Percentiles rank a stretch among this genome's conserved stretches.
Evolutionary conservation across 1,140 invertebrate species (phyloP).

Genomic region (Caenorhabditis latens): DNA sequence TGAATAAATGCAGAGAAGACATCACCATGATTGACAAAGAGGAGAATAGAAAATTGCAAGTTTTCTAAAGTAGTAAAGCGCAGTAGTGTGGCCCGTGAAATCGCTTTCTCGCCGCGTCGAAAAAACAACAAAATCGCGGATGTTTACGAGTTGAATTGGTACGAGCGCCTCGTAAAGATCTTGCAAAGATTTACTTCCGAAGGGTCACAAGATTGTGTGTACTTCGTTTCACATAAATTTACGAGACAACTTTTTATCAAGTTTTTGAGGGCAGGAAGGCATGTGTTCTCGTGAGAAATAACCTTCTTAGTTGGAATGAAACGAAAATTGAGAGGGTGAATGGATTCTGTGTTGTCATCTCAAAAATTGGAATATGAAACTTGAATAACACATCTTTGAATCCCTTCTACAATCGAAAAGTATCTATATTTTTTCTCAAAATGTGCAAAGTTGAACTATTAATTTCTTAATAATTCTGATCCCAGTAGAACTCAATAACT

Average conservation of each 20-base stretch:
- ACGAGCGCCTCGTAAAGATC: constrained; percentile 32
- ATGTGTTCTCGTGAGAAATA: too few relatives aligned
- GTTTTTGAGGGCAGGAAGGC: neutral
- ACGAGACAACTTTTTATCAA: neutral
- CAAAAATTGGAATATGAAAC: too few relatives aligned
- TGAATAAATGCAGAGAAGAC: too few relatives aligned
- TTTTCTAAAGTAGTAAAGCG: neutral
- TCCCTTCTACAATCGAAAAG: too few relatives aligned
- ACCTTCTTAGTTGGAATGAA: too few relatives aligned
- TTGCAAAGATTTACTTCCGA: constrained; percentile 48
- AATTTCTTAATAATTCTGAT: too few relatives aligned
- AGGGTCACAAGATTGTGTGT: constrained; percentile 9
- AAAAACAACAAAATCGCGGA: constrained; percentile 35
- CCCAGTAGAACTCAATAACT: too few relatives aligned
- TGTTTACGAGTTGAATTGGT: constrained; percentile 45
- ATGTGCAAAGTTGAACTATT: too few relatives aligned
- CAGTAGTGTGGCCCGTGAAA: constrained; percentile 18
- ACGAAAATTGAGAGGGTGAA: too few relatives aligned
- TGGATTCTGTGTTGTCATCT: too few relatives aligned
- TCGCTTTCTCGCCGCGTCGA: neutral
- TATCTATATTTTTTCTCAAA: too few relatives aligned
- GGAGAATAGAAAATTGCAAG: constrained; percentile 1
- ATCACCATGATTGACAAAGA: neutral
- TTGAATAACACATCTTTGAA: too few relatives aligned
- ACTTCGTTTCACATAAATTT: neutral